Percentiles rank a stretch among this genome's conserved stretches.
These are phyloP conservation scores for Leucophenga montana DNA, from an alignment of 2,888 invertebrate species.

Conservation along the genomic window DNA sequence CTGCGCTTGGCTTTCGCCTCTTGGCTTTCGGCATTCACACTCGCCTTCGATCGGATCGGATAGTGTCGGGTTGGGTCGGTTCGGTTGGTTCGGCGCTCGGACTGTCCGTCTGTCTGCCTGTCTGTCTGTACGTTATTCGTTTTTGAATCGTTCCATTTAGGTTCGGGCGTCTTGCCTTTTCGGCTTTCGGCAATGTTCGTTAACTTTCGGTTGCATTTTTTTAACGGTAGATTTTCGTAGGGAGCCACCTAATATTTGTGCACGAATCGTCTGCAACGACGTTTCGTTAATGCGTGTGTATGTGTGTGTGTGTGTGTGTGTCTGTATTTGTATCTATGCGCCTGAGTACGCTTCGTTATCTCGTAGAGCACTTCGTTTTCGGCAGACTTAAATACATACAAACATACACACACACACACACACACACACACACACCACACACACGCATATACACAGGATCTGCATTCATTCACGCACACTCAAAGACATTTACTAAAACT, in stretches of 20 bases:
- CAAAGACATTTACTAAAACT: conserved; percentile 29
- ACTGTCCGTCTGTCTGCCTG: background rate
- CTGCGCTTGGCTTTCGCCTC: conserved; percentile 37
- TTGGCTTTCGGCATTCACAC: conserved; percentile 29
- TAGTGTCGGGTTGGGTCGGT: conserved; percentile 7
- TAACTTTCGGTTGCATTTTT: conserved; percentile 49
- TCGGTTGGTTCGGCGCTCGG: conserved; percentile 30
- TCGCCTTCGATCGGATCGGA: conserved; percentile 31
- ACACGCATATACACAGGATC: conserved; percentile 9
- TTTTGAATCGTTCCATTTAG: conserved; percentile 57
- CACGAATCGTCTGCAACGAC: conserved; percentile 38
- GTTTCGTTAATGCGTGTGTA: conserved; percentile 15
- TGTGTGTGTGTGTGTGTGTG: conserved; percentile 31
- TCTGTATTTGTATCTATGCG: conserved; percentile 48
- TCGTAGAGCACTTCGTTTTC: conserved; percentile 63
- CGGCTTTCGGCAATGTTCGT: conserved; percentile 48
- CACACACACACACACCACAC: conserved; percentile 34
- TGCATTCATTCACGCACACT: conserved; percentile 24
- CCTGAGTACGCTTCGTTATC: conserved; percentile 69
- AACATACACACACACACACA: conserved; percentile 26
- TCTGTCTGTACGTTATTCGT: conserved; percentile 21
- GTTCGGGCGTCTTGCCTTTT: conserved; percentile 56
- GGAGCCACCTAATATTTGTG: conserved; percentile 32
- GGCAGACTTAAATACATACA: conserved; percentile 50
- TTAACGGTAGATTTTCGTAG: conserved; percentile 14